phyloP scores from a whole-genome alignment of 2,797 vertebrate genomes.

The Mionectes olivaceus region DNA sequence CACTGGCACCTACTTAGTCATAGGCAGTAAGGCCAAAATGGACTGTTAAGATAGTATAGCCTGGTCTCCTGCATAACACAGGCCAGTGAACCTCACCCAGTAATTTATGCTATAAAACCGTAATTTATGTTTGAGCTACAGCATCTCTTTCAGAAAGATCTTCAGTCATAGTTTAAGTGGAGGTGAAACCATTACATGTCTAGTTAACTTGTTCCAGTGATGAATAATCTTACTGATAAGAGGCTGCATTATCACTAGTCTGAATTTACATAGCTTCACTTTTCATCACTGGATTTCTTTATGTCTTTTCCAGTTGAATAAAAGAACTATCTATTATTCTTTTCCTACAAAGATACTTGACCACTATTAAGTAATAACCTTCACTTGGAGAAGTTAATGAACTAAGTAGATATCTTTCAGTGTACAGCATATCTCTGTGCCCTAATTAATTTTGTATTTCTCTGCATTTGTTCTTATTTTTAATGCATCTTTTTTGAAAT shows the following conservation, averaged over 20 bases:
- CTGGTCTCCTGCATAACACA: background rate
- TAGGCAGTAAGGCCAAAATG: background rate
- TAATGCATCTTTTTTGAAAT: background rate
- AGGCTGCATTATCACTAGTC: background rate
- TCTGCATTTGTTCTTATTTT: background rate
- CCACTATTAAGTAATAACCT: background rate
- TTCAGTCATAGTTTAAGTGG: background rate
- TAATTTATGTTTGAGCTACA: background rate
- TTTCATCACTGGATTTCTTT: background rate
- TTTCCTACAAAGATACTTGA: background rate
- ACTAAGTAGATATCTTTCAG: background rate
- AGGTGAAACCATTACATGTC: background rate
- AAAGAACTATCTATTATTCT: background rate
- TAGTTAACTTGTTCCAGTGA: background rate
- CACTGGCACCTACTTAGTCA: background rate
- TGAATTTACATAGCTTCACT: background rate
- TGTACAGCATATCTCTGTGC: background rate
- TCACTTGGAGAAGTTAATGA: background rate
- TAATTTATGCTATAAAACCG: background rate
- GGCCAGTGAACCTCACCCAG: background rate
- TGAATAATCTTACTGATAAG: background rate
- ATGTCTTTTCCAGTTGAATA: background rate
- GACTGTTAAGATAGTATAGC: background rate
- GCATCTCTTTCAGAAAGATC: background rate
- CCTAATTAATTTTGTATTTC: background rate